phyloP scores from a whole-genome alignment of 2,797 vertebrate species.

The Sandelia bainsii region DNA sequence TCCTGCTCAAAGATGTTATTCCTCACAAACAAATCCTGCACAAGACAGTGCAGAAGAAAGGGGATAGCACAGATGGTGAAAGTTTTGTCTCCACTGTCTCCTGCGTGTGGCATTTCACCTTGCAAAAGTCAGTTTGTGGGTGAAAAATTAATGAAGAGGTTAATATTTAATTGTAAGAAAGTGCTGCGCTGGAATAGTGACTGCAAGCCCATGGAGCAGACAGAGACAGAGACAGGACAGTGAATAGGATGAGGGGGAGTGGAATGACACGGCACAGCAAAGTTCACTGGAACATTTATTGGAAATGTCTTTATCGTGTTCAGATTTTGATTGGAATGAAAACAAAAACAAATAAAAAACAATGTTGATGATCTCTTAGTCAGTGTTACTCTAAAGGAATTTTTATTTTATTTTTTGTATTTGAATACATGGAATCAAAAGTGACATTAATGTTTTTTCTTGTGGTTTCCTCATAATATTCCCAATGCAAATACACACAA shows the following conservation, averaged over 20 bases:
- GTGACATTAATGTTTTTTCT: neutral
- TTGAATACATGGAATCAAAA: neutral
- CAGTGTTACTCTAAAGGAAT: neutral
- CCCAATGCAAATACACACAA: neutral
- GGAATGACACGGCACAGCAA: neutral
- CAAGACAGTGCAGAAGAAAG: neutral
- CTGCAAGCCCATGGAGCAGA: slow-evolving; percentile 8
- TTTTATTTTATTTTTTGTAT: neutral
- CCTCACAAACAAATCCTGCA: too few species aligned
- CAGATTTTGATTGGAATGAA: neutral
- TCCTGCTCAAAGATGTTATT: neutral
- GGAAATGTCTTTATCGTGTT: neutral
- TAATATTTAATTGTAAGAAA: slow-evolving; percentile 77
- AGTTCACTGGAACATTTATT: neutral
- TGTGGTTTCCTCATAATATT: neutral
- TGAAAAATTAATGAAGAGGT: slow-evolving; percentile 73
- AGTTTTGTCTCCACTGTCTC: slow-evolving; percentile 24
- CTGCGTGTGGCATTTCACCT: slow-evolving; percentile 51
- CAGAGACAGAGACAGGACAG: neutral
- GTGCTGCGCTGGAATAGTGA: slow-evolving; percentile 31
- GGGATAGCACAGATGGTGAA: slow-evolving; percentile 1
- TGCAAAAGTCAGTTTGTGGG: slow-evolving; percentile 31
- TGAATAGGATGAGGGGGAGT: slow-evolving; percentile 1
- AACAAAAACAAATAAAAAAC: neutral
- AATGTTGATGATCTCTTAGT: neutral